phyloP scores from a whole-genome alignment of 1,140 invertebrate species.

The Solen grandis region DNA sequence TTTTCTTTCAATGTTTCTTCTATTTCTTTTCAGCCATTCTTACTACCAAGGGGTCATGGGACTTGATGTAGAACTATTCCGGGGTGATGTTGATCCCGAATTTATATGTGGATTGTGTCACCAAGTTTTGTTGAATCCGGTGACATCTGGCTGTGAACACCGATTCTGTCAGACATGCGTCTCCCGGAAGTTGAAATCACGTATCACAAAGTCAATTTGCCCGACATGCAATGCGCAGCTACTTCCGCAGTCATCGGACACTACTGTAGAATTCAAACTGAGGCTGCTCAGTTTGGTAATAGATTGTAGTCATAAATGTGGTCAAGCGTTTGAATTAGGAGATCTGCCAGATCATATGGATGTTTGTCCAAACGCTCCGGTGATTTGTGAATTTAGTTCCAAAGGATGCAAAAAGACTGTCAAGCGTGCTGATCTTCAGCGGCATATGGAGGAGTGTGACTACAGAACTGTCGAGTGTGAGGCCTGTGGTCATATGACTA shows the following conservation, averaged over 20 bases:
- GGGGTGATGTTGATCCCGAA: conserved; percentile 54
- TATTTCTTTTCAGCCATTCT: no score
- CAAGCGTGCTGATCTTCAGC: conserved; percentile 55
- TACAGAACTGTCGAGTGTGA: conserved; percentile 69
- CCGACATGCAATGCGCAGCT: conserved; percentile 60
- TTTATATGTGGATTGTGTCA: conserved; percentile 67
- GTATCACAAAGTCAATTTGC: conserved; percentile 50
- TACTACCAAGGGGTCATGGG: no score
- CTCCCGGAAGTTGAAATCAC: conserved; percentile 31
- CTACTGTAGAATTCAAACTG: conserved; percentile 62
- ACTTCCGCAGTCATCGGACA: conserved; percentile 11
- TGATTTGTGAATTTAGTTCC: conserved; percentile 60
- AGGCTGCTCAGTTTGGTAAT: conserved; percentile 62
- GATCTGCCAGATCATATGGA: conserved; percentile 69
- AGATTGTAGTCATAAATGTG: conserved; percentile 68
- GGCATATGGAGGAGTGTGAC: conserved; percentile 68
- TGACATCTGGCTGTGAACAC: conserved; percentile 62
- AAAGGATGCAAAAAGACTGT: conserved; percentile 68
- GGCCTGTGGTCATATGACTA: conserved; percentile 65
- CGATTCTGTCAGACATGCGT: conserved; percentile 67
- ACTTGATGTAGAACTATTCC: conserved; percentile 60
- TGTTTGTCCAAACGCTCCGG: conserved; percentile 64
- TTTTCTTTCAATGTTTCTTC: no score
- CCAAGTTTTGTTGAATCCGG: conserved; percentile 70
- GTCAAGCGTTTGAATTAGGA: conserved; percentile 56